Evolutionary conservation across 64 coral and sea anemone genomes (phyloP), one percentile per base, ranked within the genome.

Genomic region (Porites lutea): DNA sequence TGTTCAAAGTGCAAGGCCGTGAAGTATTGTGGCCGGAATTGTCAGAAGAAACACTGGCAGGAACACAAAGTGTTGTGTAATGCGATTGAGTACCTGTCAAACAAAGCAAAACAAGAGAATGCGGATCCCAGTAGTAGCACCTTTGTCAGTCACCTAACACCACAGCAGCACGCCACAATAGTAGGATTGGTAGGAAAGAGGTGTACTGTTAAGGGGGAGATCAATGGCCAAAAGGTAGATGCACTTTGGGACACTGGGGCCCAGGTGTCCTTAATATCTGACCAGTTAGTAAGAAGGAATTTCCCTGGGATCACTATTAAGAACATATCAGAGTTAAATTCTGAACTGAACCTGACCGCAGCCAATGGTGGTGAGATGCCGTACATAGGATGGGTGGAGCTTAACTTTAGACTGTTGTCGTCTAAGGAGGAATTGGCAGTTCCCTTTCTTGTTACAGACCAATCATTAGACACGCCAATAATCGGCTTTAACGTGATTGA

Each of bases 201-300:
- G 50, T 65, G 88, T n/a, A 78, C 65, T 75, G 88, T 59, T 50
- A 65, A 87, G 12, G 76, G 91, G n/a, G 64, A 59, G 21, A 23
- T 93, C 9, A 93, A 87, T 87, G 50, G 86, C 14, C 58, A 77
- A 3, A 6, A 13, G 67, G 75, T 79, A 54, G 59, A 93, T 7
- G 75, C 55, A 47, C 63, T 93, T 10, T 93, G 91, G 91, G 72
- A 77, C 87, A 78, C 87, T 5, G 74, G 86, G 11, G 52, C 86
- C 23, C 71, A 88, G 45, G 13, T 92, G 27, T 92, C 90, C 4
- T 8, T 92, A 5, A 6, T 92, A 43, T 87, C 82, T 1, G 52
- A 70, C 16, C 12, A 86, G 1, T 92, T 87, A 14, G 3, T 93
- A 47, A 68, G 13, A 44, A 50, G 43, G 59, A 51, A 93, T 78